Base-by-base conservation (phyloP, 2,113 vertebrate genomes). In the Lota lota region DNA sequence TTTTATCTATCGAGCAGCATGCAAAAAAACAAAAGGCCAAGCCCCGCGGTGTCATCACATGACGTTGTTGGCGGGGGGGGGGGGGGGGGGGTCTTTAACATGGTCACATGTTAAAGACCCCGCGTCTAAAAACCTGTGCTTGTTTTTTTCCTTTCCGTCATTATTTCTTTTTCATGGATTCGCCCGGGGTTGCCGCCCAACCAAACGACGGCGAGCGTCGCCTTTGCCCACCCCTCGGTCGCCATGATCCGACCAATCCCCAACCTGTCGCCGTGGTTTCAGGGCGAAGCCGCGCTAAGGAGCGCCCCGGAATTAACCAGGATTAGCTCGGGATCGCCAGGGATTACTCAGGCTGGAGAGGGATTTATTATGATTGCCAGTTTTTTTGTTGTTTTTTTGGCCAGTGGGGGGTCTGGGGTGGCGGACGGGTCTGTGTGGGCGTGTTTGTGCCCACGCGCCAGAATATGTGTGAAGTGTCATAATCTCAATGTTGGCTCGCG, bases 311-410 rank as follows among this genome's bases (percentile, higher is more conserved):
- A 91, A 89, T 92, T 89, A 91, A 87, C 86, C 85, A 77, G 88
- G 91, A 92, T 90, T 92, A 92, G 86, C 83, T 70, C 69, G 11
- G 83, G 87, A 90, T 88, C 88, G 87, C 75, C 69, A 1, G 74
- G 85, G 89, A 91, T 92, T 91, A 91, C 87, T 82, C 82, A 75
- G 83, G 80, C 84, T 90, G 84, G 89, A 88, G 85, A 80, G 79
- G 85, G 90, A 91, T 90, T 90, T 86, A 65, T 77, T 69, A 75
- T 87, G 88, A 90, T 88, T 90, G 89, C 87, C 88, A 91, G 87
- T 84, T 90, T 77, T 88, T 74, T 33, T 33, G n/a, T 33, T 33
- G 28, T 33, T 33, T 33, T 33, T 33, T 33, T 33, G 28, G 28
- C 3, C 28, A 7, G 28, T 76, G 70, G 83, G 70, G 74, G 75